These are phyloP conservation scores for Monodelphis domestica DNA, from an alignment of 2,797 vertebrate genomes.

Conservation along the genomic window DNA sequence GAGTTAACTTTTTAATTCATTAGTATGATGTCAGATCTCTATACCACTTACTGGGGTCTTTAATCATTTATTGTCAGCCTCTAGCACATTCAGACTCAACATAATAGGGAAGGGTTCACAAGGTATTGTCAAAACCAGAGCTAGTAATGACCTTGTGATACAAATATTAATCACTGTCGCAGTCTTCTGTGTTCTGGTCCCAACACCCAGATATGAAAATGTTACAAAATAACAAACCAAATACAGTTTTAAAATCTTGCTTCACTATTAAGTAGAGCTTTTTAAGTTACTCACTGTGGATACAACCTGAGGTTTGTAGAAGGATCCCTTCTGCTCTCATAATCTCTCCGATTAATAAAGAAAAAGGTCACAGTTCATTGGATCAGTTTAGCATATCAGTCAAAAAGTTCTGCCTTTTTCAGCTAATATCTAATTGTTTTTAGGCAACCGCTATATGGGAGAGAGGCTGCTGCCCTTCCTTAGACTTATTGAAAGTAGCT, in stretches of 20 bases:
- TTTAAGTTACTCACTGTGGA: too few species aligned
- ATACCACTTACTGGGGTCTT: too few species aligned
- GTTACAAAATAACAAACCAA: too few species aligned
- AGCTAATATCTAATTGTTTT: not conserved
- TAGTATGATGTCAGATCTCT: rapidly evolving
- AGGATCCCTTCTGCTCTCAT: not conserved
- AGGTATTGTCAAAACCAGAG: too few species aligned
- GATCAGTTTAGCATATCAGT: not conserved
- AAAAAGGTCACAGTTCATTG: not conserved
- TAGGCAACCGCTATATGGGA: not conserved
- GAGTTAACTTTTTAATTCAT: not conserved
- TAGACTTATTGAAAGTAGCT: not conserved
- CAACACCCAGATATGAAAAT: too few species aligned
- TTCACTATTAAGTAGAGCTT: too few species aligned
- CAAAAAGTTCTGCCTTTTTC: not conserved
- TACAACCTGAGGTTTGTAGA: too few species aligned
- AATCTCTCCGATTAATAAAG: too few species aligned
- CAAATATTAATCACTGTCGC: not conserved
- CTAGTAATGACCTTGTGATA: not conserved
- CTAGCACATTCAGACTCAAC: not conserved
- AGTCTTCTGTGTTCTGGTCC: not conserved
- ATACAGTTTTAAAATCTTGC: too few species aligned
- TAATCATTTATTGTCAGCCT: rapidly evolving
- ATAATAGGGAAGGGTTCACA: not conserved
- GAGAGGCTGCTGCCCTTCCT: not conserved